Conservation (phyloP, 1,140 invertebrate species). For the Agrypnia vestita region DNA sequence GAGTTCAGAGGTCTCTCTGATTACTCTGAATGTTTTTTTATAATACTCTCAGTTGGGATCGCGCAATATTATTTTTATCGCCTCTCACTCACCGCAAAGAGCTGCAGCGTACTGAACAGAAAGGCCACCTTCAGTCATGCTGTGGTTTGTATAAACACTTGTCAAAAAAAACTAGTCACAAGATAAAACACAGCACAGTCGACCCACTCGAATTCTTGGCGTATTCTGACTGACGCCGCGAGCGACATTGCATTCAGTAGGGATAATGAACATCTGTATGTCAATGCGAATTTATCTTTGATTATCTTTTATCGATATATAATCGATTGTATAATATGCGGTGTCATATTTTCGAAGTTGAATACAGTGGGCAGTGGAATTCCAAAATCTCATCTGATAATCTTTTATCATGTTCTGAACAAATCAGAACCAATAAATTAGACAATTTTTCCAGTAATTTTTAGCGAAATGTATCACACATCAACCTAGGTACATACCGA, state of each 20-base stretch:
- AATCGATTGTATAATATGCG: no score
- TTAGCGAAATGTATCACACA: no score
- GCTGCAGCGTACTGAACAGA: constrained; percentile 32
- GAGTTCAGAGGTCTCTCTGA: no score
- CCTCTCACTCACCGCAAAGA: constrained; percentile 4
- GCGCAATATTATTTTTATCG: not conserved
- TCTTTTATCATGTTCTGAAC: no score
- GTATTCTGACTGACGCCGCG: not conserved
- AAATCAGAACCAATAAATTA: no score
- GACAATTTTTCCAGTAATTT: no score
- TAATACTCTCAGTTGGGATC: not conserved
- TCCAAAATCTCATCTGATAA: no score
- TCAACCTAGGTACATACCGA: no score
- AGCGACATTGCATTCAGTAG: not conserved
- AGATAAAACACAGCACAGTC: not conserved
- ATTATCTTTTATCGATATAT: not conserved
- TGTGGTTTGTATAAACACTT: not conserved
- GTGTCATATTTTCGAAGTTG: no score
- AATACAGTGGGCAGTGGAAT: no score
- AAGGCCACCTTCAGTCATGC: constrained; percentile 16
- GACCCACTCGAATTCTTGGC: not conserved
- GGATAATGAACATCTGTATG: not conserved
- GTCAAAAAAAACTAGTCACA: not conserved
- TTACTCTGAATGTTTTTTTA: not conserved
- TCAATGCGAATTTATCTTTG: not conserved